Base-by-base conservation (phyloP, 2,797 vertebrate genomes). In the Selene dorsalis region DNA sequence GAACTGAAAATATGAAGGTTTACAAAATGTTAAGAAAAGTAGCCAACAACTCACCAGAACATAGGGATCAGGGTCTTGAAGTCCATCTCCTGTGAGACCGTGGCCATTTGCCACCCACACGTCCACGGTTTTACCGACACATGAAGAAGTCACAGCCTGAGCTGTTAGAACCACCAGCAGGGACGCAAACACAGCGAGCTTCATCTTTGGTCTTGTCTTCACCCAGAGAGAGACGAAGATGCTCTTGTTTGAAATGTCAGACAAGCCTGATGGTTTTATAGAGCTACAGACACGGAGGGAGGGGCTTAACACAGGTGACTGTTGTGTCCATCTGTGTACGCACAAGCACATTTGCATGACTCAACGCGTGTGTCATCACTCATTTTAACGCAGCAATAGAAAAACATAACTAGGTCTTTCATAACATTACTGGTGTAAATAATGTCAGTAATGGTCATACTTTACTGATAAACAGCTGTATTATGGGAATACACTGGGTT, bases 21-120 rank as follows among this genome's bases (percentile, higher is more conserved):
- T 35, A 9, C 26, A 9, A 32, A 35, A 35, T 35, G 32, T 35
- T 35, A 35, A 35, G 32, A 35, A 30, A 35, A 35, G 32, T 35
- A 26, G 22, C 22, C 47, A 35, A 45, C 3, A 41, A 45, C 69
- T 78, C 56, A 78, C 69, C 69, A n/a, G 11, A 55, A 72, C 47
- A 39, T 55, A 71, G 12, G 47, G 8, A 59, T 45, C 28, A n/a
- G 55, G 55, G 28, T 20, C 2, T 4, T 14, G 4, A 4, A 6
- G 7, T 18, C n/a, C 45, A 14, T 55, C 47, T 2, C 47, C 47
- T 28, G 16, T n/a, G 7, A 71, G 43, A 6, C 2, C 3, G 2
- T n/a, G 1, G 39, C 57, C 77, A 2, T n/a, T 17, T 2, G 1
- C 0, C 22, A 73, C 41, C 39, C 41, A 50, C 6, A 62, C 57